Percentiles rank a stretch among this genome's conserved stretches.
phyloP scores from a whole-genome alignment of 2,888 invertebrate genomes.

The Cyrtodaria siliqua region DNA sequence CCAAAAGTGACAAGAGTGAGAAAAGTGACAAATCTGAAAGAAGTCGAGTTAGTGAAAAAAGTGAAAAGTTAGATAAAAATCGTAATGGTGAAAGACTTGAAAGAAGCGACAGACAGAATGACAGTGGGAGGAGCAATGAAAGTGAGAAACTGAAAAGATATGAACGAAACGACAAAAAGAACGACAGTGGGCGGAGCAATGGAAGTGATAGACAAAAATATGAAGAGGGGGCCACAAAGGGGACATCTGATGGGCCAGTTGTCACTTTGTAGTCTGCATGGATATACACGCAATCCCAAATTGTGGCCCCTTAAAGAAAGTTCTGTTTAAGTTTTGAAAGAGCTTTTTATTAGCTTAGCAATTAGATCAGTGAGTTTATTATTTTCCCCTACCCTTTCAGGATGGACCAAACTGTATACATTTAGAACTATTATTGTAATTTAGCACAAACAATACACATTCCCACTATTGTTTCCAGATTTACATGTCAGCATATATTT shows the following conservation, averaged over 20 bases:
- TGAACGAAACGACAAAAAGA: conserved; percentile 22
- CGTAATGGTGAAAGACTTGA: conserved; percentile 31
- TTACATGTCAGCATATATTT: no score
- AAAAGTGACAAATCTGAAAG: conserved; percentile 39
- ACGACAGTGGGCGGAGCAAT: conserved; percentile 46
- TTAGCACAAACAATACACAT: no score
- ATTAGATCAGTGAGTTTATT: no score
- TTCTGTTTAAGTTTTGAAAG: no score
- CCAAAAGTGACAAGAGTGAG: conserved; percentile 57
- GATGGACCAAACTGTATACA: no score
- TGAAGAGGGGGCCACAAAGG: conserved; percentile 40
- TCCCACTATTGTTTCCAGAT: no score
- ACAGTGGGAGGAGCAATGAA: conserved; percentile 45
- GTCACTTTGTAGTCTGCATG: conserved; percentile 46
- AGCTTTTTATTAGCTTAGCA: no score
- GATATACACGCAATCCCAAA: neutral
- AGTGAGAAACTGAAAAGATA: conserved; percentile 30
- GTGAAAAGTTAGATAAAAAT: conserved; percentile 36
- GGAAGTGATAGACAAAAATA: conserved; percentile 27
- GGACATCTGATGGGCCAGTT: conserved; percentile 48
- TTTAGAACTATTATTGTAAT: no score
- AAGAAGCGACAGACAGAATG: conserved; percentile 21
- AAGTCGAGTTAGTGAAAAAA: conserved; percentile 27
- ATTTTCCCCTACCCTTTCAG: no score
- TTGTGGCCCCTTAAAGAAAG: neutral